Evolutionary conservation across 2,113 vertebrate species (phyloP).

Genomic region (Arothron firmamentum): DNA sequence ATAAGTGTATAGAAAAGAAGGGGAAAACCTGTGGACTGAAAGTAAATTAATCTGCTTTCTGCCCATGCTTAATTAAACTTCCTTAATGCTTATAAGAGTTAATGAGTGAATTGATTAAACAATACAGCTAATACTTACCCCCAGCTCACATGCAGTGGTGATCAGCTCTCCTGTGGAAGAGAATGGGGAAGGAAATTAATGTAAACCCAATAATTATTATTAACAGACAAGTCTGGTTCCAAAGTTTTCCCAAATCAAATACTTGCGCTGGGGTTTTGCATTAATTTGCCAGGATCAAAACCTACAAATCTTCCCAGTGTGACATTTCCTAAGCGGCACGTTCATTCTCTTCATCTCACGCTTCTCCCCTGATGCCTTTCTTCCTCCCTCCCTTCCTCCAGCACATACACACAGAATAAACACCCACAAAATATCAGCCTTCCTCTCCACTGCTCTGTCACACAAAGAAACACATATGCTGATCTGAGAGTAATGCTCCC

Average conservation of each 20-base stretch:
- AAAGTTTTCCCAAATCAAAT: conserved; percentile 99
- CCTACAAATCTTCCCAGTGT: conserved; percentile 98
- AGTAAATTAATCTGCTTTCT: conserved; percentile 99
- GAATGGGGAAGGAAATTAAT: conserved; percentile 89
- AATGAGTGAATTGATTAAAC: conserved; percentile 99
- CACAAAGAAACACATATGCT: conserved; percentile 66
- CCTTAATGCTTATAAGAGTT: conserved; percentile 99
- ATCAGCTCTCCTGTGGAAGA: conserved; percentile 99
- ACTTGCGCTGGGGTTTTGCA: conserved; percentile 99
- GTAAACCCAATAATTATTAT: conserved; percentile 99
- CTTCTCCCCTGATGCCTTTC: conserved; percentile 68
- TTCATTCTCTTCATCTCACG: conserved; percentile 76
- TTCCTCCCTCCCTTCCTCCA: conserved; percentile 27
- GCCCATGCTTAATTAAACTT: conserved; percentile 99
- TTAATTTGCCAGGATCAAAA: conserved; percentile 99
- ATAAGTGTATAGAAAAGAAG: conserved; percentile 76
- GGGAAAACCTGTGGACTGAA: conserved; percentile 92
- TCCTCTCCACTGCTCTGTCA: conserved; percentile 59
- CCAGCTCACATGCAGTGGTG: conserved; percentile 99
- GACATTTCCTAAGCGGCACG: conserved; percentile 89
- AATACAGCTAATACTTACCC: conserved; percentile 99
- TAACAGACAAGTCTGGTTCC: conserved; percentile 96
- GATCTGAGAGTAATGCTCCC: conserved; percentile 67
- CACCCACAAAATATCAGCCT: conserved; percentile 53
- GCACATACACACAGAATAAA: conserved; percentile 46